Conservation (phyloP, 2,797 vertebrate species). For the Esox masquinongy region DNA sequence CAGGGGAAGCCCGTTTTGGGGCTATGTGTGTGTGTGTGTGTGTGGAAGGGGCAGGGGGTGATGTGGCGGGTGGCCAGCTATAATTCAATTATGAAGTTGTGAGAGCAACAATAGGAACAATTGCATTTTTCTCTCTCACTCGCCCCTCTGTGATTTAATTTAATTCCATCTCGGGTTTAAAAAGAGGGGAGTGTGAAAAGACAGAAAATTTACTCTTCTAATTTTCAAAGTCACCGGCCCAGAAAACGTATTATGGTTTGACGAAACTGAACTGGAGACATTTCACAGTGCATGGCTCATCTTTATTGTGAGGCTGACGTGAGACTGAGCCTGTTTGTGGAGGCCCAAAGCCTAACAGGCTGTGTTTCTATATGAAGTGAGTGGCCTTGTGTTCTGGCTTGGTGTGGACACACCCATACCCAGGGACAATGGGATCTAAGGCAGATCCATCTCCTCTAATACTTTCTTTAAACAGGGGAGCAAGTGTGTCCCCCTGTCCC, state of each 20-base stretch:
- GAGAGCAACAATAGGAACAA: conserved; percentile 75
- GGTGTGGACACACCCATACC: conserved; percentile 65
- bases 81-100: conserved; percentile 80
- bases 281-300: conserved; percentile 33
- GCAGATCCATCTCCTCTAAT: conserved; percentile 74
- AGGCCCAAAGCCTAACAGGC: conserved; percentile 48
- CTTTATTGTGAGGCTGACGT: conserved; percentile 48
- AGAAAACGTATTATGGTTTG: conserved; percentile 57
- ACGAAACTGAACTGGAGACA: conserved; percentile 47
- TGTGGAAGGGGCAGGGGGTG: conserved; percentile 38
- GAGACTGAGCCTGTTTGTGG: conserved; percentile 48
- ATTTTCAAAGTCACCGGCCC: conserved; percentile 64
- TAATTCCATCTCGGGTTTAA: conserved; percentile 61
- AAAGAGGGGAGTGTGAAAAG: conserved; percentile 63
- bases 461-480: conserved; percentile 72
- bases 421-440: conserved; percentile 72
- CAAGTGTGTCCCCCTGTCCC: conserved; percentile 74
- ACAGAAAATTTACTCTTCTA: conserved; percentile 74
- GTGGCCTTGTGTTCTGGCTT: conserved; percentile 56
- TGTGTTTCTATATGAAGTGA: conserved; percentile 37
- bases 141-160: conserved; percentile 70
- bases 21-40: conserved; percentile 39
- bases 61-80: conserved; percentile 71
- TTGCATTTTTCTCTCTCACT: conserved; percentile 73
- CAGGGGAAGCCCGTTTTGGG: conserved; percentile 60